Base-by-base conservation (phyloP, 2,797 vertebrate genomes). In the Dipus sagitta region DNA sequence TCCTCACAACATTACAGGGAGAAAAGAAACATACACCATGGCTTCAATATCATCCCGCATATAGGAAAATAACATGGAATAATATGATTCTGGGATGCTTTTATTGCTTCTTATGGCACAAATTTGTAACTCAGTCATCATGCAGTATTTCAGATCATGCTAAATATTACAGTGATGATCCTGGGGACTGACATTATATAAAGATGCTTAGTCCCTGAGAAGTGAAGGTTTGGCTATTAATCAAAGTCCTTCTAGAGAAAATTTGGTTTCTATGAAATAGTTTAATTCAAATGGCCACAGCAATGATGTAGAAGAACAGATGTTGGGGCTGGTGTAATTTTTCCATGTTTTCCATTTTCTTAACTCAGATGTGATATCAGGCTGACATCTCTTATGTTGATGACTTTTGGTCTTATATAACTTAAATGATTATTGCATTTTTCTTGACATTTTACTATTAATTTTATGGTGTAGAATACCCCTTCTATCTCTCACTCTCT, bases 11-110 rank as follows among this genome's bases (percentile, higher is more conserved):
- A 88, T 75, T 90, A 47, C 74, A 86, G 84, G 58, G 54, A 92
- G 64, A 85, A 91, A 74, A 91, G 89, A 84, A 94, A 95, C 92
- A 89, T 87, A 90, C 94, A 76, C 54, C 76, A 83, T 90, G 52
- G n/a, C 38, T 95, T 83, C 76, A 92, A 30, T 93, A 92, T 94
- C 93, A 81, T 68, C 52, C 75, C 76, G 58, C 26, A 28, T 88
- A 70, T 65, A 92, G 76, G 32, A 94, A 96, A 95, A 92, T 67
- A 28, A 62, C 47, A 77, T 5, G 23, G 21, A 68, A 23, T 75
- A 85, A 94, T 82, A 74, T 7, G 88, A 91, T 94, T 93, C 83
- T 60, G 15, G 78, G 85, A 47, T 93, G 87, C 89, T 87, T 85
- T 92, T 64, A 84, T 65, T 79, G 80, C 70, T 87, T 89, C 72